These are phyloP conservation scores for Toxonevra muliebris DNA, from an alignment of 2,888 invertebrate genomes.

Conservation along the genomic window DNA sequence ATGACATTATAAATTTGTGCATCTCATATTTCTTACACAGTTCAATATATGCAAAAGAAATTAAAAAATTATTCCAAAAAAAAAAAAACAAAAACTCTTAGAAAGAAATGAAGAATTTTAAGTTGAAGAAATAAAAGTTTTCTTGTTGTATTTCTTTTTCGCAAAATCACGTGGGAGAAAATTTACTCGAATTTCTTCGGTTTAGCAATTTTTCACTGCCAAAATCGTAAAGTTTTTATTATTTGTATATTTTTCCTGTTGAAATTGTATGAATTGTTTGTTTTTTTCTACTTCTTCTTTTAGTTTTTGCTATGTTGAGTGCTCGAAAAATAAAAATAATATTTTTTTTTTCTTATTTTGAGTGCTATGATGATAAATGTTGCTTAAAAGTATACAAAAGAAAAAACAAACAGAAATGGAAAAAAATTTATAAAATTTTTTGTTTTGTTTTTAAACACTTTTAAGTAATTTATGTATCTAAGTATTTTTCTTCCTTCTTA, in stretches of 20 bases:
- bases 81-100: too few relatives aligned
- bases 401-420: too few relatives aligned
- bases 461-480: too few relatives aligned
- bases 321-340: neutral
- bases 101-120: neutral
- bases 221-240: constrained; percentile 23
- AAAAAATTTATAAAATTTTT: too few relatives aligned
- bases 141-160: neutral
- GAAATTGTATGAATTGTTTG: constrained; percentile 8
- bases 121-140: neutral
- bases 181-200: neutral
- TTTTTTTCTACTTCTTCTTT: neutral
- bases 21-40: too few relatives aligned
- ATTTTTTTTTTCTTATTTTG: neutral
- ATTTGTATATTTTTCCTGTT: constrained; percentile 15
- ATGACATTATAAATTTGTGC: too few relatives aligned
- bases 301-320: constrained; percentile 8
- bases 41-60: too few relatives aligned
- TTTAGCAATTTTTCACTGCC: constrained; percentile 29
- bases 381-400: neutral
- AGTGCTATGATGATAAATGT: neutral
- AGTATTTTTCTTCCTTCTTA: neutral
- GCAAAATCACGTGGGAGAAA: neutral
- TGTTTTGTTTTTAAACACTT: too few relatives aligned
- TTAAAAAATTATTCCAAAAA: too few relatives aligned